Evolutionary conservation across 2,888 invertebrate genomes (phyloP), one percentile per base, ranked within the genome.

Genomic region (Steinernema scapterisci): DNA sequence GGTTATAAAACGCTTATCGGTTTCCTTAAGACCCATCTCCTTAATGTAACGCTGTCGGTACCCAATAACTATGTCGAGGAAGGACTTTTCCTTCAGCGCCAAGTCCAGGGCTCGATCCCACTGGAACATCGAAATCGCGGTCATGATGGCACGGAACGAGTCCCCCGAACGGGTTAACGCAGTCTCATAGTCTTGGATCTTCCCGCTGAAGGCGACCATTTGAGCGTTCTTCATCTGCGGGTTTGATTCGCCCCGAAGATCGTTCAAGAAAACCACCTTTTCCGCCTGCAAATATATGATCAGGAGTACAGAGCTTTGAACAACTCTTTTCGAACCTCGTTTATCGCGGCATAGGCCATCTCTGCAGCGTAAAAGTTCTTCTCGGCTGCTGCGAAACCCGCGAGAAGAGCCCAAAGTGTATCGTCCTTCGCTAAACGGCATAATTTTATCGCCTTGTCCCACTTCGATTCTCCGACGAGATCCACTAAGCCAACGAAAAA

Each of bases 321-420:
- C 11, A n/a, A 48, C 46, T n/a, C n/a, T n/a, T n/a, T n/a, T 38
- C 51, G 9, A 11, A 84, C 92, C 89, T 94, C 92, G 83, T 92
- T 91, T n/a, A 95, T 92, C 11, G 93, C 93, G 9, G 95, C 93
- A 88, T 95, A 99, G 0, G 96, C 95, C 87, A 96, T 94, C 89
- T 97, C 97, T 19, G 97, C 95, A 6, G 95, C 92, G 76, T 92
- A 92, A 73, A 95, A 89, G 84, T 96, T 93, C 87, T 93, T 93
- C 77, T 92, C 92, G 80, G 94, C 92, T 75, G 94, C 93, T 0
- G 97, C 93, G 88, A 96, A 91, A 0, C 95, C 94, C 0, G 97
- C 97, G 81, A 97, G 90, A 80, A 94, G 94, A 0, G 95, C 94
- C 97, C 97, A 99, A 19, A 96, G 89, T n/a, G 82, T 79, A 56